Conservation (phyloP, 2,888 invertebrate species). For the Lumbricus terrestris region DNA sequence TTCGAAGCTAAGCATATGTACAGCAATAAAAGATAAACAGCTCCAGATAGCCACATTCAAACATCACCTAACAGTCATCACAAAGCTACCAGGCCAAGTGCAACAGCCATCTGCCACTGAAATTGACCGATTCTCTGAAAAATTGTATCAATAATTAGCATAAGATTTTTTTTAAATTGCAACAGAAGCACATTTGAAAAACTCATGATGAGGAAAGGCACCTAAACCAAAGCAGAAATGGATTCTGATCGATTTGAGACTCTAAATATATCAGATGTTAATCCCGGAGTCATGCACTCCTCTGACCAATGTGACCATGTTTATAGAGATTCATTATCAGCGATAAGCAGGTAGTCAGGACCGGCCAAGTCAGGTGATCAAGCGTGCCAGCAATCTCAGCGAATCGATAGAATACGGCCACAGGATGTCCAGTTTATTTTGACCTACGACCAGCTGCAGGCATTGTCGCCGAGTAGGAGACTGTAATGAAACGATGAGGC, state of each 20-base stretch:
- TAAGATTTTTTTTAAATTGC: neutral
- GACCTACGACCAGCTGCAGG: neutral
- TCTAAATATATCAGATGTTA: neutral
- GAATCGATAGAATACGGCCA: neutral
- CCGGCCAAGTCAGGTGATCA: constrained; percentile 3
- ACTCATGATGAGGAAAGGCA: neutral
- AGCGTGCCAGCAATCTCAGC: neutral
- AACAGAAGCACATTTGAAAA: neutral
- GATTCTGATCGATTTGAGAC: neutral
- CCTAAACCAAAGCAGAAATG: neutral
- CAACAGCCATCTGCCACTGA: neutral
- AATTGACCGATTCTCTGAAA: neutral
- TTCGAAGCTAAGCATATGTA: neutral
- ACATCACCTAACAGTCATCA: neutral
- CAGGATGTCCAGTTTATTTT: neutral
- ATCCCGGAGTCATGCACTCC: neutral
- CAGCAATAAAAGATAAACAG: neutral
- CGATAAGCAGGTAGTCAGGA: neutral
- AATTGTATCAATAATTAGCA: neutral
- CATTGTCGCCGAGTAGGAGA: neutral
- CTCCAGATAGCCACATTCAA: neutral
- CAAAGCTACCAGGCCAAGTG: neutral
- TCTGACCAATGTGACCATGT: neutral
- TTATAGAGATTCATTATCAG: neutral
- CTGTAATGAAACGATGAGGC: neutral